Evolutionary conservation across 1,140 invertebrate species (phyloP).

Genomic region (Brevipalpus yothersi): DNA sequence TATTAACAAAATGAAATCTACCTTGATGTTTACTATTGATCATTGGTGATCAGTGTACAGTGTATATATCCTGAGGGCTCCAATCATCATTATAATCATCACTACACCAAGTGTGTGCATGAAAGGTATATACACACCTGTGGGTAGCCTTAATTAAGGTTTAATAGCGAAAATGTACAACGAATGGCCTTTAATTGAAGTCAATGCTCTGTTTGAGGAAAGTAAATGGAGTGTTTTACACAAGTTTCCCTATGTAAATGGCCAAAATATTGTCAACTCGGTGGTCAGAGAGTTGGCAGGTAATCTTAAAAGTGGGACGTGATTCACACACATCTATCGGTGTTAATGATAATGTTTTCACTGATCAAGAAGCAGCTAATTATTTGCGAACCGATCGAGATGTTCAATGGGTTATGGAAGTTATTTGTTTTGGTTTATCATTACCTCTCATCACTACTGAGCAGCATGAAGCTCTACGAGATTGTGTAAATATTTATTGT

Average conservation of each 20-base stretch:
- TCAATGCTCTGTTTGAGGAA: conserved; percentile 25
- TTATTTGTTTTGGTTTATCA: conserved; percentile 67
- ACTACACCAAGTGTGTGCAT: no score
- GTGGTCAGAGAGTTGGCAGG: conserved; percentile 52
- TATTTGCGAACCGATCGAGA: conserved; percentile 27
- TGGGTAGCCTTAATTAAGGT: no score
- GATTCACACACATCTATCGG: background rate
- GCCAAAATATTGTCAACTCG: conserved; percentile 52
- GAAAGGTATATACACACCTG: no score
- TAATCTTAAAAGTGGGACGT: conserved; percentile 38
- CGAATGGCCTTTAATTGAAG: conserved; percentile 21
- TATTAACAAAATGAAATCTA: no score
- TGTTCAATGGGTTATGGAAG: conserved; percentile 73
- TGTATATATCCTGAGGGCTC: no score
- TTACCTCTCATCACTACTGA: conserved; percentile 36
- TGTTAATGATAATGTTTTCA: background rate
- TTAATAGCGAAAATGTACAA: conserved; percentile 18
- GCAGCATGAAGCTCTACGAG: conserved; percentile 77
- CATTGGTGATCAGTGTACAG: no score
- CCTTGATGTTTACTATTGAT: no score
- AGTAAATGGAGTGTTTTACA: conserved; percentile 52
- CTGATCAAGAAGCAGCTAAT: conserved; percentile 1
- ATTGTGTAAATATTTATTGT: conserved; percentile 89
- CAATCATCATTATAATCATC: no score
- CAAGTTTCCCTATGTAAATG: conserved; percentile 46